phyloP scores from a whole-genome alignment of 2,797 vertebrate genomes.

The Lutra lutra region DNA sequence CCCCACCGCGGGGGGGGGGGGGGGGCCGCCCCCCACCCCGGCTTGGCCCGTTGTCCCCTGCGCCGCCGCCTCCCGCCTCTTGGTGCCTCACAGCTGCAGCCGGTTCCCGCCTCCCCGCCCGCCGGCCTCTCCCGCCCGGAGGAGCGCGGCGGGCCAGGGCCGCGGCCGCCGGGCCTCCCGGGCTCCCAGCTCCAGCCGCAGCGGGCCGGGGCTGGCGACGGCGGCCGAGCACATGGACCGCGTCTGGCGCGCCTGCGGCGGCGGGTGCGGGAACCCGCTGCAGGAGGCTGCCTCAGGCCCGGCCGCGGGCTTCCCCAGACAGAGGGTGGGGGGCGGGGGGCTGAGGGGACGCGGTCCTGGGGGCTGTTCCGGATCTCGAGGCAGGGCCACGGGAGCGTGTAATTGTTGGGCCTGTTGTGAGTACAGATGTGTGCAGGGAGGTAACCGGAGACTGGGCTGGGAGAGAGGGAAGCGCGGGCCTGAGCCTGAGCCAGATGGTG shows the following conservation, averaged over 20 bases:
- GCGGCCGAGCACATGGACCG: constrained; percentile 7
- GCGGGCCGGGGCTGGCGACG: neutral
- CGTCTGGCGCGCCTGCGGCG: accelerated
- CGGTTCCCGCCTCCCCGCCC: constrained; percentile 44
- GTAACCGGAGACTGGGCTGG: neutral
- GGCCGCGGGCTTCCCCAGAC: neutral
- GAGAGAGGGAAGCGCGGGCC: constrained; percentile 10
- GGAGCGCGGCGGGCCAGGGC: neutral
- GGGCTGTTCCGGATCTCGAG: neutral
- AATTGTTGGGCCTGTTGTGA: constrained; percentile 16
- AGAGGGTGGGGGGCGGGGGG: accelerated
- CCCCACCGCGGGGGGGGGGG: neutral
- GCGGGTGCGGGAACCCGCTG: accelerated
- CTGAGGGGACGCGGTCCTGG: neutral
- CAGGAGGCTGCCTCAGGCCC: accelerated
- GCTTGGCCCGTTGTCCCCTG: neutral
- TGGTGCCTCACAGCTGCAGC: constrained; percentile 4
- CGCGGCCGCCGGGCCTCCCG: neutral
- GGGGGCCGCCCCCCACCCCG: neutral
- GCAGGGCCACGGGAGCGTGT: neutral
- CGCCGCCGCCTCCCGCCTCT: neutral
- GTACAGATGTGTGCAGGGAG: constrained; percentile 20
- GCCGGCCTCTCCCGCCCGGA: neutral
- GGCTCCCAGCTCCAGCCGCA: neutral
- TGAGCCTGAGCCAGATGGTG: constrained; percentile 54